phyloP scores from a whole-genome alignment of 2,113 vertebrate genomes.

The Nannobrachium achirus region DNA sequence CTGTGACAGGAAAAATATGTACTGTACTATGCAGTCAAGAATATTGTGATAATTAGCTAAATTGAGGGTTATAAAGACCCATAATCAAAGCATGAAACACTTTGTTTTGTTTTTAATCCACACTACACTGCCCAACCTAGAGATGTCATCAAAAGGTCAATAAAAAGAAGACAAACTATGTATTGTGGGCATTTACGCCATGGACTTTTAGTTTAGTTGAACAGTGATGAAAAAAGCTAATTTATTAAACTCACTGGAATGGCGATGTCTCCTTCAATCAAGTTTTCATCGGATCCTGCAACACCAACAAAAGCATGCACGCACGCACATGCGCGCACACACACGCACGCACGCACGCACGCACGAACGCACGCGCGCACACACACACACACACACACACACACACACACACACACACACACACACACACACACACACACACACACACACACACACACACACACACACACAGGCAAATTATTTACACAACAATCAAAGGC shows the following conservation, averaged over 20 bases:
- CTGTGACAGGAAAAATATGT: conserved; percentile 51
- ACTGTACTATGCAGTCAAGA: conserved; percentile 5
- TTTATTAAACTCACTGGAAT: conserved; percentile 66
- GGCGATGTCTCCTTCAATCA: conserved; percentile 90
- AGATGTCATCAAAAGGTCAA: not conserved
- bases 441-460: too few relatives aligned
- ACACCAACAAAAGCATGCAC: not conserved
- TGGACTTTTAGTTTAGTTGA: not conserved
- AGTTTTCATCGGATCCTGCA: conserved; percentile 80
- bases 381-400: too few relatives aligned
- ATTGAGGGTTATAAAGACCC: not conserved
- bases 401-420: too few relatives aligned
- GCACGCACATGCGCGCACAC: too few relatives aligned
- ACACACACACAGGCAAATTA: too few relatives aligned
- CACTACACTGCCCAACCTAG: not conserved
- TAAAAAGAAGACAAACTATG: not conserved
- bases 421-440: too few relatives aligned
- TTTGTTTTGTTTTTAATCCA: not conserved
- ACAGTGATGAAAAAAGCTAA: not conserved
- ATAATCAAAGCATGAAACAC: not conserved
- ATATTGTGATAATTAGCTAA: not conserved
- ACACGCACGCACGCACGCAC: too few relatives aligned
- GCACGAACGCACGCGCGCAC: too few relatives aligned
- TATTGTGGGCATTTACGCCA: not conserved
- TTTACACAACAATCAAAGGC: too few relatives aligned